Percentiles rank a stretch among this genome's conserved stretches.
Conservation (phyloP, 2,113 vertebrate species). For the Otolemur garnettii region DNA sequence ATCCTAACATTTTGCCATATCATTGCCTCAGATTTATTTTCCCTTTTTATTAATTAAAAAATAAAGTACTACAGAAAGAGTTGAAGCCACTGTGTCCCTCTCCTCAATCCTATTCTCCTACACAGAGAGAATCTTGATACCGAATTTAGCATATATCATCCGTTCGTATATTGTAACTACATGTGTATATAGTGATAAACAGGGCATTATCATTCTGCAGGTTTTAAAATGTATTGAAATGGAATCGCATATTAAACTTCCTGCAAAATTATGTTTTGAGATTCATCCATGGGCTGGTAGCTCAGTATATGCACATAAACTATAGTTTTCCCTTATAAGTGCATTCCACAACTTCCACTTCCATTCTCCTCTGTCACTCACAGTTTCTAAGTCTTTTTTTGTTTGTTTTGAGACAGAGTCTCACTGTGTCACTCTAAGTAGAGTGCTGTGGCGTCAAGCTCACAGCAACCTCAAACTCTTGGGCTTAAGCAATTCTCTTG, state of each 20-base stretch:
- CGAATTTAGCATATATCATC: not conserved
- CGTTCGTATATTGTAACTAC: not conserved
- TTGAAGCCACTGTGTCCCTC: not conserved
- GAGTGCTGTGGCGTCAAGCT: too few species aligned
- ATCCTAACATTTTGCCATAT: not conserved
- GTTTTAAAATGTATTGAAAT: not conserved
- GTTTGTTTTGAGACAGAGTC: too few species aligned
- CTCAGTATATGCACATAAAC: not conserved
- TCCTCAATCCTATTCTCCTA: not conserved
- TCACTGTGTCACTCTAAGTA: too few species aligned
- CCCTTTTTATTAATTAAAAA: not conserved
- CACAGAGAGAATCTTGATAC: not conserved
- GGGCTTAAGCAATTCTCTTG: too few species aligned
- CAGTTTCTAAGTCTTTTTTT: not conserved
- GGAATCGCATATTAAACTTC: conserved; percentile 14
- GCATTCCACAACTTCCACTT: not conserved
- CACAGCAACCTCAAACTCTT: too few species aligned
- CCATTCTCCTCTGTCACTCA: not conserved
- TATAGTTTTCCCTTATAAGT: not conserved
- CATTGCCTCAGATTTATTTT: not conserved
- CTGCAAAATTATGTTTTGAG: not conserved
- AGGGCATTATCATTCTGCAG: not conserved
- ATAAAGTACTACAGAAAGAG: not conserved
- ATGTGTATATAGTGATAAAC: not conserved
- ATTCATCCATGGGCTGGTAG: not conserved